Evolutionary conservation across 2,113 vertebrate genomes (phyloP).

Genomic region (Pangasianodon gigas): DNA sequence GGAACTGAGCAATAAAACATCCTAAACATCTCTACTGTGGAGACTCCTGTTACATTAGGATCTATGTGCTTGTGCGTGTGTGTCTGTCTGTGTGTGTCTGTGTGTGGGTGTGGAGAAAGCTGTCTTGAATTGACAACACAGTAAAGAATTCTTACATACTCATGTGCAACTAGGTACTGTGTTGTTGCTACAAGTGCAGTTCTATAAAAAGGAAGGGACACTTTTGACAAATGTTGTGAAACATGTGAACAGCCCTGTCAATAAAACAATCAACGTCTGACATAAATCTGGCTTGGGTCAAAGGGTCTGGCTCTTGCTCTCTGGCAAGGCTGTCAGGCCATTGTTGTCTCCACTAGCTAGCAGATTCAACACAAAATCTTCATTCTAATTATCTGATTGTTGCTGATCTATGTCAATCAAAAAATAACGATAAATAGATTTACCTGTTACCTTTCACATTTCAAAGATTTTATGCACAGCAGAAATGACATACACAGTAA

Average conservation of each 20-base stretch:
- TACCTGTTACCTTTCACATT: too few relatives aligned
- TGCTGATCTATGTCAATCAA: neutral
- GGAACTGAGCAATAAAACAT: slow-evolving; percentile 35
- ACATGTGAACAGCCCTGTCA: neutral
- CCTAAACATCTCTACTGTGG: slow-evolving; percentile 14
- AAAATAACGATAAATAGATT: too few relatives aligned
- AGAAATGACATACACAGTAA: neutral
- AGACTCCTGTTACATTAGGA: slow-evolving; percentile 5
- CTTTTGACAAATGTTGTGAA: neutral
- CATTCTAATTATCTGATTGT: neutral
- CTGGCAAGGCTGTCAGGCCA: neutral
- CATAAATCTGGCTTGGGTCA: too few relatives aligned
- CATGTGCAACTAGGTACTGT: neutral
- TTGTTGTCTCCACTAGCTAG: neutral
- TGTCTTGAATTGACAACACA: neutral
- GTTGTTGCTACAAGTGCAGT: neutral
- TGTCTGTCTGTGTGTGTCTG: too few relatives aligned
- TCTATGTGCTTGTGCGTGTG: neutral
- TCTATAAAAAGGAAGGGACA: neutral
- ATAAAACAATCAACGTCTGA: too few relatives aligned
- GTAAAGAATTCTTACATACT: neutral
- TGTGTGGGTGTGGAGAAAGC: neutral
- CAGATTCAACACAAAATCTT: neutral
- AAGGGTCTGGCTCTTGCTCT: neutral
- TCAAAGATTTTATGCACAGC: too few relatives aligned